phyloP scores from a whole-genome alignment of 1,140 invertebrate species.

The Scaptodrosophila lebanonensis region DNA sequence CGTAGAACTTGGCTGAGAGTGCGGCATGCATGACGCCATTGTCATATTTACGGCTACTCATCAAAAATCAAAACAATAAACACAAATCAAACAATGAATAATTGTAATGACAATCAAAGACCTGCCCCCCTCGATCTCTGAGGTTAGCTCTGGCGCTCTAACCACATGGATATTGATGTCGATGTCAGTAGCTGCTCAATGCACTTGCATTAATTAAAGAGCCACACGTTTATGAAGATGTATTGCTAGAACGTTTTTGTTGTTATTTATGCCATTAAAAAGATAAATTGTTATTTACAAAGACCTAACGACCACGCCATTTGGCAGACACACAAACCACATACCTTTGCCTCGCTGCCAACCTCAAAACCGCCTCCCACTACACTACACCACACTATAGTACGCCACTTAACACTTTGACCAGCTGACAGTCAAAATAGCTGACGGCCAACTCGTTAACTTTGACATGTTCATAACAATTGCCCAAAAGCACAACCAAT shows the following conservation, averaged over 20 bases:
- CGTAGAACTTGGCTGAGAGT: conserved; percentile 27
- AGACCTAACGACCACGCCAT: conserved; percentile 16
- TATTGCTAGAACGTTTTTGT: not conserved
- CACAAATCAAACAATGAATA: conserved; percentile 58
- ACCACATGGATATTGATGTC: conserved; percentile 3
- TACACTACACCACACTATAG: conserved; percentile 4
- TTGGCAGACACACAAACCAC: conserved; percentile 19
- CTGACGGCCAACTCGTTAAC: conserved; percentile 51
- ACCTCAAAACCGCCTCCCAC: conserved; percentile 27
- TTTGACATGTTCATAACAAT: conserved; percentile 75
- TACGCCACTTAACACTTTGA: conserved; percentile 60
- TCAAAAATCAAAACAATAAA: conserved; percentile 46
- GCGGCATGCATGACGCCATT: conserved; percentile 38
- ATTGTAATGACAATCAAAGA: conserved; percentile 41
- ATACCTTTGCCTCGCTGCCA: conserved; percentile 1
- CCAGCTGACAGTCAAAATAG: conserved; percentile 59
- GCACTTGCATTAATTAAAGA: conserved; percentile 8
- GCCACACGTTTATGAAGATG: not conserved
- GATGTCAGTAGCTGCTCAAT: not conserved
- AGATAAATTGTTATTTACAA: conserved; percentile 53
- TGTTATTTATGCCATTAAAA: conserved; percentile 12
- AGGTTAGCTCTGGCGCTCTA: conserved; percentile 30
- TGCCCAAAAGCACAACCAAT: conserved; percentile 59
- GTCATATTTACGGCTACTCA: conserved; percentile 42
- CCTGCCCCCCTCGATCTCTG: no score